Evolutionary conservation across 2,888 invertebrate species (phyloP), one percentile per base, ranked within the genome.

Genomic region (Tyria jacobaeae): DNA sequence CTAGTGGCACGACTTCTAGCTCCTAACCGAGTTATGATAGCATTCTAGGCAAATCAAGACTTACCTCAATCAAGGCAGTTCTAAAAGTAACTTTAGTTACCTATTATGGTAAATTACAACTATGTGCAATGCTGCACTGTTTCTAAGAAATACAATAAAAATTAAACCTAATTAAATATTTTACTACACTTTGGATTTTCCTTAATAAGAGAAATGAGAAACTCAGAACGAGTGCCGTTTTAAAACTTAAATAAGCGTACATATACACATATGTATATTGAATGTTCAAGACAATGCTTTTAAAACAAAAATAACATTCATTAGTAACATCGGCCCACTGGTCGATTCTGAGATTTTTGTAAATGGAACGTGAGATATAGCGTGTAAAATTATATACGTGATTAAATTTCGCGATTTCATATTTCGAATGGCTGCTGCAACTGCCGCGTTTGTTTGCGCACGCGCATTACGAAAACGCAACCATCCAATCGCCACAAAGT

Each of bases 311-410:
- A 62, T 62, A 44, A 59, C 59, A 25, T 44, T 41, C n/a, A 57
- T 66, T 67, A 65, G 69, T 61, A 71, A 74, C 66, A 71, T 62
- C 59, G 56, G 21, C 0, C 25, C 39, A 57, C 60, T 55, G 60
- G 53, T n/a, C 70, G 69, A 80, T 85, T 79, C 64, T 27, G 75
- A 78, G 71, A 82, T 82, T 80, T 78, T 76, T 78, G 79, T 78
- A 75, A 79, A 81, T 81, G 54, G 76, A 75, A 88, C 89, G 89
- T 89, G 88, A 85, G 81, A 81, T 84, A 82, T 82, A 74, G 76
- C 79, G 78, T 77, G 81, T 79, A 78, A 84, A 85, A 80, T 86
- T 78, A 80, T 79, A 75, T 76, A 84, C 87, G 86, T 89, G 89
- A 86, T 86, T 83, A 75, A 83, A 87, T 86, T 85, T 81, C 71